Percentiles rank a stretch among this genome's conserved stretches.
phyloP scores from a whole-genome alignment of 2,113 vertebrate genomes.

The Heterotis niloticus region DNA sequence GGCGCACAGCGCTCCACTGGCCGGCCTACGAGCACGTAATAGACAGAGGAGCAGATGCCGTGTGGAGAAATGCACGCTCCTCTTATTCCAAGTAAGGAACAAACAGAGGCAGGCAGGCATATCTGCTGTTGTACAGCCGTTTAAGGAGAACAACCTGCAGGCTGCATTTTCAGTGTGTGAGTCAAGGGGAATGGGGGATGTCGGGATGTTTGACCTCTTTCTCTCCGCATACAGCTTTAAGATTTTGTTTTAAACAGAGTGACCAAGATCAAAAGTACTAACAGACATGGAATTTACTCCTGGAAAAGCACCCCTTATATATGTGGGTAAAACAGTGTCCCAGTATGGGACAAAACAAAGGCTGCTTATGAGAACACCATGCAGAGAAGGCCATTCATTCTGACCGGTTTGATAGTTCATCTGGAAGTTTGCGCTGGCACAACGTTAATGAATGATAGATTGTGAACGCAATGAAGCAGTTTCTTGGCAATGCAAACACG shows the following conservation, averaged over 20 bases:
- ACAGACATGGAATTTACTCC: too few species aligned
- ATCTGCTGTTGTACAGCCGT: not conserved
- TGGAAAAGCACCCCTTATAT: too few species aligned
- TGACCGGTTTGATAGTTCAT: not conserved
- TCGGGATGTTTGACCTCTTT: too few species aligned
- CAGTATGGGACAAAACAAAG: not conserved
- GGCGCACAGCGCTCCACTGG: too few species aligned
- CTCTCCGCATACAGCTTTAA: too few species aligned
- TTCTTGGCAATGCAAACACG: slow-evolving; percentile 18
- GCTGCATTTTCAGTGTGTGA: not conserved
- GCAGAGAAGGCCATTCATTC: slow-evolving; percentile 31
- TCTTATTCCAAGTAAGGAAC: slow-evolving; percentile 4
- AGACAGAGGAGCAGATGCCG: not conserved
- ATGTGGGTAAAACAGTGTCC: too few species aligned
- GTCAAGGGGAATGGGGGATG: not conserved
- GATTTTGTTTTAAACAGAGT: too few species aligned
- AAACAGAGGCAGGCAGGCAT: not conserved
- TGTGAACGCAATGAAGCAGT: slow-evolving; percentile 35
- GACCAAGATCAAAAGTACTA: too few species aligned
- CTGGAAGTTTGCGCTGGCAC: slow-evolving; percentile 25
- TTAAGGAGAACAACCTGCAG: slow-evolving; percentile 10
- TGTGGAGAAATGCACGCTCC: not conserved
- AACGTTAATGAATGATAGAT: slow-evolving; percentile 29
- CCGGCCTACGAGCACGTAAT: too few species aligned
- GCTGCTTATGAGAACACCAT: not conserved